Conservation (phyloP, 1,140 invertebrate genomes). For the Streblospio benedicti region DNA sequence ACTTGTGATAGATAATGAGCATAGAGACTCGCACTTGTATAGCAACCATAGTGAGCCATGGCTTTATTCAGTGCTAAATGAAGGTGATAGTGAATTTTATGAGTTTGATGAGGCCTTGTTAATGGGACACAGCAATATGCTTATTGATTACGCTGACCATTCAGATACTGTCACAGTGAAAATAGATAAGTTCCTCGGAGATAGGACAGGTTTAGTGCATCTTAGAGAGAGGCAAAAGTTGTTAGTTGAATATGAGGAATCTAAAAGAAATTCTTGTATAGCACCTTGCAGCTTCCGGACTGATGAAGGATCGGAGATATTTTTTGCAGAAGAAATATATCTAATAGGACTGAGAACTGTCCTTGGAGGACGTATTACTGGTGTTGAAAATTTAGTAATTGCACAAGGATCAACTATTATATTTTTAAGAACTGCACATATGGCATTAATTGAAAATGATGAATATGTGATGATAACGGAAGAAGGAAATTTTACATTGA, state of each 20-base stretch:
- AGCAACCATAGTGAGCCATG: slow-evolving; percentile 27
- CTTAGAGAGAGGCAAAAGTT: slow-evolving; percentile 27
- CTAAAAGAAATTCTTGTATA: slow-evolving; percentile 27
- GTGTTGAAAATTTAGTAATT: slow-evolving; percentile 25
- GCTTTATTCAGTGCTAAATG: slow-evolving; percentile 29
- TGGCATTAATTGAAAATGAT: slow-evolving; percentile 29
- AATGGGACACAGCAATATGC: slow-evolving; percentile 28
- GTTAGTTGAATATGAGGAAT: slow-evolving; percentile 32
- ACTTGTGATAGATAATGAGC: slow-evolving; percentile 28
- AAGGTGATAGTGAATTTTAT: slow-evolving; percentile 23
- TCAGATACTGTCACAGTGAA: slow-evolving; percentile 21
- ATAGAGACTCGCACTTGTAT: slow-evolving; percentile 28
- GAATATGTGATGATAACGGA: slow-evolving; percentile 26
- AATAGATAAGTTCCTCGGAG: slow-evolving; percentile 29
- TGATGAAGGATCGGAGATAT: slow-evolving; percentile 27
- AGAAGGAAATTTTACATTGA: slow-evolving; percentile 29
- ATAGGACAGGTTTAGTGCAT: slow-evolving; percentile 29
- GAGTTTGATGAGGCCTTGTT: slow-evolving; percentile 32
- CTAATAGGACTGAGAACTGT: slow-evolving; percentile 28
- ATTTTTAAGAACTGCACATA: slow-evolving; percentile 29
- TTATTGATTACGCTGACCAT: slow-evolving; percentile 28
- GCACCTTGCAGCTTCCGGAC: slow-evolving; percentile 34
- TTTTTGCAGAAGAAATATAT: slow-evolving; percentile 28
- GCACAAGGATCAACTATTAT: slow-evolving; percentile 25
- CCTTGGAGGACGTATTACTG: slow-evolving; percentile 29